Evolutionary conservation across 2,888 invertebrate species (phyloP), one percentile per base, ranked within the genome.

Genomic region (Epiblema foenella): DNA sequence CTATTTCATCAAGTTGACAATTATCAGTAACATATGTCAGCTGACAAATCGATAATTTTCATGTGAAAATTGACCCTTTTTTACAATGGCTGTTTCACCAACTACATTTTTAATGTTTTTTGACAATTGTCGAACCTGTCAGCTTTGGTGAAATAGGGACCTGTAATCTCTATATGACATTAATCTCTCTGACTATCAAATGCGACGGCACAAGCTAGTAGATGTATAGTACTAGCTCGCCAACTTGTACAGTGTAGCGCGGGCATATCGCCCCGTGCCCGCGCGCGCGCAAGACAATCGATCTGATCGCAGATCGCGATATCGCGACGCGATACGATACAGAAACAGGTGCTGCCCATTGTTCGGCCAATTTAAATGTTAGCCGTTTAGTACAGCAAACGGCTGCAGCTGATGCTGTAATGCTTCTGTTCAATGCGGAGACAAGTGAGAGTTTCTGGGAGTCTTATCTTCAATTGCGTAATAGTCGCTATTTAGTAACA

Each of bases 341-440:
- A 74, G 74, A 73, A 79, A 79, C 83, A 82, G 82, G 83, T 82
- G 83, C 77, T 72, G 75, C 39, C 69, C 67, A 71, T 71, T 71
- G 71, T 71, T 71, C 60, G 60, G 66, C 71, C 71, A 71, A 71
- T 71, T 71, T 71, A 71, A 71, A 71, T 71, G 66, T 67, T 71
- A 70, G 65, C 67, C 71, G 59, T 67, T 71, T 71, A 64, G 39
- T 57, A 24, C 20, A 46, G 60, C 24, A 5, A 29, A 57, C 65
- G 56, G 56, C 56, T 24, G 52, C 20, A 17, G 33, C 64, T 64
- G 64, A 64, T 64, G 64, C 64, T 64, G 64, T 64, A 64, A 64
- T 54, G 64, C 64, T 64, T 64, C 52, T 64, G 64, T 64, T 54
- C 64, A 64, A 54, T 24, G 51, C 42, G 29, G 20, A 42, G 69